Evolutionary conservation across 2,888 invertebrate species (phyloP).

Genomic region (Ichneumoninae sp.): DNA sequence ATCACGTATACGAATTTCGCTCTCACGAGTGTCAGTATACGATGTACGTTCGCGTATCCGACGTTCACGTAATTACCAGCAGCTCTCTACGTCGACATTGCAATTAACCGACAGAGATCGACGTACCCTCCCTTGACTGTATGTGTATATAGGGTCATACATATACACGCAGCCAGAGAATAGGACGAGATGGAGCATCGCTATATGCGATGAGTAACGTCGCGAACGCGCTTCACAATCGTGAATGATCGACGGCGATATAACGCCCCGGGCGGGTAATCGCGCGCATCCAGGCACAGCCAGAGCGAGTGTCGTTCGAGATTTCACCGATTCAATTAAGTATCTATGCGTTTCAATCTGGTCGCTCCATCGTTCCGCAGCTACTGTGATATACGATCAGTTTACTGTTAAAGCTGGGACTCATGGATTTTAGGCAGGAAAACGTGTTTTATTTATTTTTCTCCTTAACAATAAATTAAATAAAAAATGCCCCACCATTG

Average conservation of each 20-base stretch:
- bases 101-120: conserved; percentile 64
- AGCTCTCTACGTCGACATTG: conserved; percentile 56
- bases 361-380: background rate
- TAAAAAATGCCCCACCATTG: background rate
- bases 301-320: conserved; percentile 47
- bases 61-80: conserved; percentile 54
- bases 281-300: conserved; percentile 41
- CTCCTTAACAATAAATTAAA: background rate
- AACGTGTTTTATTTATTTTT: background rate
- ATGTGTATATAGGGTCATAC: background rate
- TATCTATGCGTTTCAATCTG: conserved; percentile 48
- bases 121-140: conserved; percentile 8
- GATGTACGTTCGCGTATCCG: conserved; percentile 42
- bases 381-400: background rate
- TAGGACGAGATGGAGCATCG: conserved; percentile 43
- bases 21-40: conserved; percentile 30
- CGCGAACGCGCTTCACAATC: conserved; percentile 59
- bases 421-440: background rate
- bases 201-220: conserved; percentile 62
- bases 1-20: conserved; percentile 26
- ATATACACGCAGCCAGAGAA: conserved; percentile 19
- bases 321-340: conserved; percentile 67
- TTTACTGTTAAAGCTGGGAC: background rate
- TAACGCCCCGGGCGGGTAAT: conserved; percentile 48
- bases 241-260: conserved; percentile 65